Base-by-base conservation (phyloP, 2,797 vertebrate genomes). In the Pampus argenteus region DNA sequence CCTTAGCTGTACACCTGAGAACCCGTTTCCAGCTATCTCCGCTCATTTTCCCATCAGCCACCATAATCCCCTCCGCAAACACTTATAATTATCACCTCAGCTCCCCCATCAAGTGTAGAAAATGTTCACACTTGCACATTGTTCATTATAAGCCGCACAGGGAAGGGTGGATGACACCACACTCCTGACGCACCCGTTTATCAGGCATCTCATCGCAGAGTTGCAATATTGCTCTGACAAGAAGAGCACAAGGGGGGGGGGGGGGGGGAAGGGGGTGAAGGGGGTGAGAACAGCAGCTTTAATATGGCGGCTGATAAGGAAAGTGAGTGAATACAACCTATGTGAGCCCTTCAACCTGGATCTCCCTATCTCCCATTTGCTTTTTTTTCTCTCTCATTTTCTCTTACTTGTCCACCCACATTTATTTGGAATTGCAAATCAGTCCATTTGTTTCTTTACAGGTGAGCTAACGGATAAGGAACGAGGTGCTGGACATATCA, bases 361-460 rank as follows among this genome's bases (percentile, higher is more conserved):
- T 73, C 64, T 69, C 71, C 49, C 31, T 78, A 83, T 83, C 79
- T 68, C 54, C 58, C 18, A 13, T 58, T 59, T 38, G 15, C 38
- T 50, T 69, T 61, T 63, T 68, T 73, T 54, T 47, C 52, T 29
- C 9, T 50, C 18, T 66, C 48, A 50, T 44, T 66, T 76, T 63
- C 58, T 52, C 76, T 57, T n/a, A 52, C 36, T 18, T 45, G 55
- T 45, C 34, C 50, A 14, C 31, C 48, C 54, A 22, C 17, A 17
- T 17, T 26, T n/a, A 13, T 72, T 87, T 70, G n/a, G 83, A 88
- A 88, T 91, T 91, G 80, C 81, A 91, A 86, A 89, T 87, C 57
- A 73, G 51, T 4, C 28, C 51, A 34, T 65, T 31, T 76, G 63
- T 56, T 84, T 69, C 55, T 76, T 78, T 79, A 74, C 70, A 79